Evolutionary conservation across 2,797 vertebrate species (phyloP), one percentile per base, ranked within the genome.

Genomic region (Odontamblyopus rebecca): DNA sequence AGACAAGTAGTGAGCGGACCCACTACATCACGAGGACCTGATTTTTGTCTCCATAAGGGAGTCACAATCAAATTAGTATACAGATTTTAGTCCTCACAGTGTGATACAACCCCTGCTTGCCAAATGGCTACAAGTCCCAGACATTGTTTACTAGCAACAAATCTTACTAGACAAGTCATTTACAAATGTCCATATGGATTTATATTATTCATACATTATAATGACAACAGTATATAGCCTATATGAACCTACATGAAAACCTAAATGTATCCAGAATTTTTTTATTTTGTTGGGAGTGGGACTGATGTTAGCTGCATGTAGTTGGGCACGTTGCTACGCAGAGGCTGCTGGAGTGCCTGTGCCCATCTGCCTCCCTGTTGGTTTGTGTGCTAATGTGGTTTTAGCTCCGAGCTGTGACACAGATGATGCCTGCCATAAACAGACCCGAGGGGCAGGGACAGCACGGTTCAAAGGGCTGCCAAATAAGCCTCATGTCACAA

Each of bases 401-500:
- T 76, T 75, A 71, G 78, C 79, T 83, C 79, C 72, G 72, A 79
- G 83, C 75, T 70, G 79, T 82, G 77, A 76, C 70, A 27, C 78
- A 85, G 78, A 86, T 83, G 69, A 77, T 71, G 50, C 18, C 30
- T 79, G 75, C 1, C 54, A 86, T 85, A 83, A 91, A 87, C 73
- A 85, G 72, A 78, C 53, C 57, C 50, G 68, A 67, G 63, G 79
- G 79, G 69, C 72, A 75, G 71, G 68, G 71, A 73, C 60, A 66
- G 75, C 2, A 32, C 70, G 68, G 87, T 89, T 88, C 85, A 88
- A 86, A 89, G 83, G 67, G 68, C 68, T 4, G 3, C 61, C 0
- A 60, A 68, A 59, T 44, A 73, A 48, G 32, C 79, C 70, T 71
- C 77, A 81, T 77, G 65, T 67, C 82, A 89, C 82, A 85, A 84